Conservation (phyloP, 2,888 invertebrate species). For the Dorcus parallelipipedus region DNA sequence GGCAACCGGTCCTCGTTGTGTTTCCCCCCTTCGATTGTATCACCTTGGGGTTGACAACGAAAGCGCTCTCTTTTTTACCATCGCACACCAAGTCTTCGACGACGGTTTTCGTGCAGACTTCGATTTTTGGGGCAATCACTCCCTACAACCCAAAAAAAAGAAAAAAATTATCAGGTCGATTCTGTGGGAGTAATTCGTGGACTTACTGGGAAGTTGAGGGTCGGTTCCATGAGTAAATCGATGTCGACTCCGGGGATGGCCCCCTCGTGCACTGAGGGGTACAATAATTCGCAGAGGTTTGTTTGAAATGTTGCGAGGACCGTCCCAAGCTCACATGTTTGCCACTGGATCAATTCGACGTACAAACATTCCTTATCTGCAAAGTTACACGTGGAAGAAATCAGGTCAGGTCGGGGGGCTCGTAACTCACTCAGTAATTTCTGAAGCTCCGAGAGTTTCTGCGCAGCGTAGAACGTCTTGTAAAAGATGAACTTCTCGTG, state of each 20-base stretch:
- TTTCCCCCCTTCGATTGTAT: conserved; percentile 39
- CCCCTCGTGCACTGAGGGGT: conserved; percentile 56
- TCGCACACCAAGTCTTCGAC: conserved; percentile 57
- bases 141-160: neutral
- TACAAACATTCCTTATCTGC: conserved; percentile 59
- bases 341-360: conserved; percentile 65
- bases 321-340: conserved; percentile 48
- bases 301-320: conserved; percentile 64
- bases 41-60: conserved; percentile 10
- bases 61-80: conserved; percentile 13
- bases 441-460: conserved; percentile 50
- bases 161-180: conserved; percentile 1
- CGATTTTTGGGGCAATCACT: conserved; percentile 62
- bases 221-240: conserved; percentile 66
- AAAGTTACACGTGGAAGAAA: conserved; percentile 7
- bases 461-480: conserved; percentile 53
- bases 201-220: conserved; percentile 63
- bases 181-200: neutral
- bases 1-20: conserved; percentile 13
- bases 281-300: conserved; percentile 61
- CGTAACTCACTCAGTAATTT: conserved; percentile 46
- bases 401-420: neutral
- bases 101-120: conserved; percentile 64
- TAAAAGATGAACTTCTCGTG: conserved; percentile 70
- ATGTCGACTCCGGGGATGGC: conserved; percentile 58